These are phyloP conservation scores for Erannis defoliaria DNA, from an alignment of 2,888 invertebrate species.

Conservation along the genomic window DNA sequence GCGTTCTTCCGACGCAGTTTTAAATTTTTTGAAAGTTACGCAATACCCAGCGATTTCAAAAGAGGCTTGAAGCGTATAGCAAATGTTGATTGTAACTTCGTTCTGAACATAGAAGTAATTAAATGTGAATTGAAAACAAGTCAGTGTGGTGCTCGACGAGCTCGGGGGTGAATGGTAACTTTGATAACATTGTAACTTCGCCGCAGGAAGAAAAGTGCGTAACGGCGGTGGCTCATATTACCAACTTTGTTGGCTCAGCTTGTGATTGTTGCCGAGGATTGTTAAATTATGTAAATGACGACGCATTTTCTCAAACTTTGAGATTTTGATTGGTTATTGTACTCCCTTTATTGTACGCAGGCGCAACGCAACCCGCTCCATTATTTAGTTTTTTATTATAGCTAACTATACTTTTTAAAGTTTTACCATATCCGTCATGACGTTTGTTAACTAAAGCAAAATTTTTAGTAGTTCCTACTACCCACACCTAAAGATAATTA, in stretches of 20 bases:
- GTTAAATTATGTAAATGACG: conserved; percentile 45
- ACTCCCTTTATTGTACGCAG: conserved; percentile 2
- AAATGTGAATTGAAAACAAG: conserved; percentile 69
- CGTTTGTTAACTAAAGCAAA: too few relatives aligned
- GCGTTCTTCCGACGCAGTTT: not conserved
- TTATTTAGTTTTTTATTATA: too few relatives aligned
- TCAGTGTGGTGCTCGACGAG: conserved; percentile 49
- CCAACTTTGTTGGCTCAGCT: conserved; percentile 47
- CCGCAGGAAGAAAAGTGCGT: conserved; percentile 44
- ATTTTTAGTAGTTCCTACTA: too few relatives aligned
- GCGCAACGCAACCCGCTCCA: not conserved
- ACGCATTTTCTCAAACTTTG: conserved; percentile 43
- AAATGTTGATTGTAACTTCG: conserved; percentile 54
- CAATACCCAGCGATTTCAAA: conserved; percentile 34
- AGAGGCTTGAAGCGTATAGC: conserved; percentile 42
- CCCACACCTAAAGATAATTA: too few relatives aligned
- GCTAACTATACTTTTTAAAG: too few relatives aligned
- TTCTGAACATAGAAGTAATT: conserved; percentile 58
- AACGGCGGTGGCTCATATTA: conserved; percentile 41
- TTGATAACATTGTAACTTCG: conserved; percentile 52
- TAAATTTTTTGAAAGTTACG: conserved; percentile 5
- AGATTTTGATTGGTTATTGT: conserved; percentile 42
- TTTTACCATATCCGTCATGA: too few relatives aligned
- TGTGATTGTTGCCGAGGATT: conserved; percentile 47
- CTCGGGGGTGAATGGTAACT: conserved; percentile 48